Percentiles rank a stretch among this genome's conserved stretches.
phyloP scores from a whole-genome alignment of 2,888 invertebrate species.

The Anorthoa munda region DNA sequence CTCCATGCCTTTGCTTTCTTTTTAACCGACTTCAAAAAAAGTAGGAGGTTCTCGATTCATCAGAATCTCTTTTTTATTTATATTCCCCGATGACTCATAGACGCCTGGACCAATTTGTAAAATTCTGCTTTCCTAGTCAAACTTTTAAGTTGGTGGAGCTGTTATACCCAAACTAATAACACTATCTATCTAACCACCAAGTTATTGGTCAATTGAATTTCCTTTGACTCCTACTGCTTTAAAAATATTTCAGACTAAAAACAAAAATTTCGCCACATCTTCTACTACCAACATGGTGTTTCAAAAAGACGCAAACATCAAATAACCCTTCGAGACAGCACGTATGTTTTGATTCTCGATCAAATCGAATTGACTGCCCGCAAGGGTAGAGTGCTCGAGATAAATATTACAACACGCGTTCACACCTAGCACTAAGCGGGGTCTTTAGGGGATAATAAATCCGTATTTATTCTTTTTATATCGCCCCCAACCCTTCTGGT shows the following conservation, averaged over 20 bases:
- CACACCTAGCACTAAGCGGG: slow-evolving; percentile 87
- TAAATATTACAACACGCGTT: slow-evolving; percentile 89
- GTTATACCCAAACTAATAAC: too few relatives aligned
- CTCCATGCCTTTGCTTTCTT: too few relatives aligned
- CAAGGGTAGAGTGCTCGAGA: slow-evolving; percentile 78
- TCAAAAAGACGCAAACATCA: slow-evolving; percentile 11
- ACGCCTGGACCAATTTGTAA: too few relatives aligned
- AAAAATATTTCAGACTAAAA: background rate
- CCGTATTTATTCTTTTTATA: slow-evolving; percentile 91
- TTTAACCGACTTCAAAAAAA: too few relatives aligned
- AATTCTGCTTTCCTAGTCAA: too few relatives aligned
- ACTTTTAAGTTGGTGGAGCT: too few relatives aligned
- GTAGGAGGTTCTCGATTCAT: too few relatives aligned
- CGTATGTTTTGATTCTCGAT: slow-evolving; percentile 85
- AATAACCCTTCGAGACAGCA: slow-evolving; percentile 71
- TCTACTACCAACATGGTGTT: background rate
- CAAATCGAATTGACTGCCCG: slow-evolving; percentile 87
- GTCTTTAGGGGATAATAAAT: slow-evolving; percentile 90
- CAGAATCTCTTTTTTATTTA: too few relatives aligned
- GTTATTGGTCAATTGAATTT: too few relatives aligned
- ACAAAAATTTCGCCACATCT: background rate
- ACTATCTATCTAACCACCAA: too few relatives aligned
- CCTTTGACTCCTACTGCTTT: too few relatives aligned
- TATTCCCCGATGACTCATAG: too few relatives aligned
- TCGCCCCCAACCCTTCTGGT: slow-evolving; percentile 82